phyloP scores from a whole-genome alignment of 1,140 invertebrate species.

The Heliconius nattereri region DNA sequence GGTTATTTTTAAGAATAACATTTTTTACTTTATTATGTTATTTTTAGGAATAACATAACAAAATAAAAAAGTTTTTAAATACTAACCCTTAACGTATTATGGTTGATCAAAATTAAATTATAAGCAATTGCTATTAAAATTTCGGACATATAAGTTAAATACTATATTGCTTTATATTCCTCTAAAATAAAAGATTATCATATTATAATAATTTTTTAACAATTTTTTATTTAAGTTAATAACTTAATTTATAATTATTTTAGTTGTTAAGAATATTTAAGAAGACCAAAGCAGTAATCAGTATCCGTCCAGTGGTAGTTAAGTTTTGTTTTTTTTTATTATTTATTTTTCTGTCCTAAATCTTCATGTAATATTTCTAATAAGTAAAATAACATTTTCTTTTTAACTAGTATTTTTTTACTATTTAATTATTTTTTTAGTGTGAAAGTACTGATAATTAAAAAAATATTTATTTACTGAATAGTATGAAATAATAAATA shows the following conservation, averaged over 20 bases:
- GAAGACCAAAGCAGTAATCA: slow-evolving; percentile 77
- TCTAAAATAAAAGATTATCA: background rate
- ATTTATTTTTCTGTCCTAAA: slow-evolving; percentile 15
- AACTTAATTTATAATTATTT: slow-evolving; percentile 31
- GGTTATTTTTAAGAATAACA: slow-evolving; percentile 25
- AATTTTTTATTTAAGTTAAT: background rate
- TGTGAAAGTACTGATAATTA: background rate
- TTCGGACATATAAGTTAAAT: too few species aligned
- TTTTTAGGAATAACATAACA: too few species aligned
- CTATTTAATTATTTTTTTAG: background rate
- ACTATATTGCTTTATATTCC: background rate
- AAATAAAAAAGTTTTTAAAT: background rate
- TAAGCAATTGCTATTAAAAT: too few species aligned
- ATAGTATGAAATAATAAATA: background rate
- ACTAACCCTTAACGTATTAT: background rate
- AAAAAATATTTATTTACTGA: background rate
- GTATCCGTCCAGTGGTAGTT: slow-evolving; percentile 78
- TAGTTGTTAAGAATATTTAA: slow-evolving; percentile 47
- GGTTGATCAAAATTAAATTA: background rate
- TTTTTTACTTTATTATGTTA: background rate
- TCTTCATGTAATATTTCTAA: background rate
- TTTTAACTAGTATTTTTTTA: background rate
- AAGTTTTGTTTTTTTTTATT: slow-evolving; percentile 54
- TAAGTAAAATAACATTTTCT: background rate
- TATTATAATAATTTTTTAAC: background rate